Conservation (phyloP, 2,113 vertebrate species). For the Lamprotornis superbus region DNA sequence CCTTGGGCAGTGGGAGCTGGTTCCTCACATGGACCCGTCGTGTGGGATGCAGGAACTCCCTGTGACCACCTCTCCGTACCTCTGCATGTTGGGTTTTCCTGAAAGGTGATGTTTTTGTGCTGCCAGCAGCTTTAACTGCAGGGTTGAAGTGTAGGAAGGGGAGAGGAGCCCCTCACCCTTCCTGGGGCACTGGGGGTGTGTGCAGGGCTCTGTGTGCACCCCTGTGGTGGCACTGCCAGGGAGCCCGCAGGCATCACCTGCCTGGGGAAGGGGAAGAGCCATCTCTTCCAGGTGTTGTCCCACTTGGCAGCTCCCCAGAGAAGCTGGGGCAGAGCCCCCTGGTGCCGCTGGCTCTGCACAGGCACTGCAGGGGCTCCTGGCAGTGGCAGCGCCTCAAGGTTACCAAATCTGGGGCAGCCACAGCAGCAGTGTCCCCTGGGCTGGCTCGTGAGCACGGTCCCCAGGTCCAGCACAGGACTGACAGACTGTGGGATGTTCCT, state of each 20-base stretch:
- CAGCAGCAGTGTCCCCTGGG: background rate
- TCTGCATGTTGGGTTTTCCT: fast-evolving
- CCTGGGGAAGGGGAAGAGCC: background rate
- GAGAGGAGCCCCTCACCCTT: background rate
- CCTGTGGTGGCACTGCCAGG: background rate
- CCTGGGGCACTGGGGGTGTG: fast-evolving
- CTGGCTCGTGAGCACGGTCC: fast-evolving
- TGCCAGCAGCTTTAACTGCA: background rate
- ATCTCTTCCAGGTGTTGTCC: background rate
- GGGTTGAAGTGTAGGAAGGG: background rate
- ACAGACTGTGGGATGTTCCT: background rate
- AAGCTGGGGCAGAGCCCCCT: background rate
- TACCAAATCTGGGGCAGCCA: constrained; percentile 62
- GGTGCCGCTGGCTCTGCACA: background rate
- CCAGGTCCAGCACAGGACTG: background rate
- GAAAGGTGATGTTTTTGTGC: background rate
- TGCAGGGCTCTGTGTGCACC: background rate
- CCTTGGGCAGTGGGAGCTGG: background rate
- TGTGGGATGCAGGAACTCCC: background rate
- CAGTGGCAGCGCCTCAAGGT: constrained; percentile 55
- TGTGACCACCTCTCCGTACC: fast-evolving
- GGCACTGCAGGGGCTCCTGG: background rate
- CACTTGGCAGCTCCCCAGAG: background rate
- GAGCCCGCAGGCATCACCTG: background rate
- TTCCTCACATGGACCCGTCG: fast-evolving